Conservation (phyloP, 2,797 vertebrate genomes). For the Chiloscyllium punctatum region DNA sequence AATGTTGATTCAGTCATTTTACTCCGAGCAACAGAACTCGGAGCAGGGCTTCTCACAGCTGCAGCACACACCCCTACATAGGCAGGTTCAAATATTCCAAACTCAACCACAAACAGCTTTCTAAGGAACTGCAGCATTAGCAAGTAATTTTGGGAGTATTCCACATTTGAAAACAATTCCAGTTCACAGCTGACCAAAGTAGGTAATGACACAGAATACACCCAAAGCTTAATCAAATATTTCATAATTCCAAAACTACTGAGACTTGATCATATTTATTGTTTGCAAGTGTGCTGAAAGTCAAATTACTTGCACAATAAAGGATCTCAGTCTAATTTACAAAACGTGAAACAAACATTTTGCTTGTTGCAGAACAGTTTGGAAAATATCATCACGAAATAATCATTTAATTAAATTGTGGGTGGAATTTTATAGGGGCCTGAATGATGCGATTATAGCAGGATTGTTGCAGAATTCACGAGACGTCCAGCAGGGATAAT, state of each 20-base stretch:
- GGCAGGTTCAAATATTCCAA: neutral
- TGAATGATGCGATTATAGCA: too few species aligned
- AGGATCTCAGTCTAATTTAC: neutral
- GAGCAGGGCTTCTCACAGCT: neutral
- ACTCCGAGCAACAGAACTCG: neutral
- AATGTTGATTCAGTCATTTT: neutral
- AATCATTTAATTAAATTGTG: neutral
- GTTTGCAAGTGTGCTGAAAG: neutral
- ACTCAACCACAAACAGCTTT: neutral
- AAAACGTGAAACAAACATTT: neutral
- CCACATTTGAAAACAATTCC: neutral
- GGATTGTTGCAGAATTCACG: too few species aligned
- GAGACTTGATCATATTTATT: neutral
- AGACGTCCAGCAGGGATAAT: too few species aligned
- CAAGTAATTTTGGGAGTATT: neutral
- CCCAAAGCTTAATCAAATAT: neutral
- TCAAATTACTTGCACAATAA: neutral
- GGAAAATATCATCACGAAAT: neutral
- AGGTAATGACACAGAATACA: neutral
- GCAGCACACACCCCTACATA: neutral
- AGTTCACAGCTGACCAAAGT: conserved; percentile 2
- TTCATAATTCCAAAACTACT: neutral
- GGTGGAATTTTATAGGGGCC: too few species aligned
- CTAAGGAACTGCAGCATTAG: neutral
- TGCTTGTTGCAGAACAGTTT: neutral